Conservation (phyloP, 1,140 invertebrate genomes). For the Drosophila fuyamai region DNA sequence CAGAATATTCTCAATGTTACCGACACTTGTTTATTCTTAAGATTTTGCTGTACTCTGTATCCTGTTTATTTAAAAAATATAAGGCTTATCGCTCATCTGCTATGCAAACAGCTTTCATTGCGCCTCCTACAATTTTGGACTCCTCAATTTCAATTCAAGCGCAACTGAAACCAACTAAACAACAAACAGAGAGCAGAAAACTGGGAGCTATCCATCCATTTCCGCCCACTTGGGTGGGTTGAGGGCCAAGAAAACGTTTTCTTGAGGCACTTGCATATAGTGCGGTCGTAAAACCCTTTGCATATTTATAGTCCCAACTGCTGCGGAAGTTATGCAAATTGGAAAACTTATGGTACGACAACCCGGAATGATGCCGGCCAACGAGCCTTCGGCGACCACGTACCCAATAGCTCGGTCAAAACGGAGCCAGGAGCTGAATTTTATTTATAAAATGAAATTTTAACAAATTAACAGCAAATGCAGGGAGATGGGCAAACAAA, state of each 20-base stretch:
- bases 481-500: constrained; percentile 56
- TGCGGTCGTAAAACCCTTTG: constrained; percentile 51
- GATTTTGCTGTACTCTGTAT: background rate
- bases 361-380: constrained; percentile 3
- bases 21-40: no score
- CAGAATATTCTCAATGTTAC: no score
- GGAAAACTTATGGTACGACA: constrained; percentile 67
- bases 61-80: constrained; percentile 1
- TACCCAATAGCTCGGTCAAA: constrained; percentile 23
- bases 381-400: constrained; percentile 20
- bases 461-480: constrained; percentile 81
- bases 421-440: constrained; percentile 48
- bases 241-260: constrained; percentile 22
- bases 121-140: constrained; percentile 21
- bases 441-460: constrained; percentile 80
- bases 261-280: constrained; percentile 44
- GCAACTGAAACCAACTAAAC: constrained; percentile 45
- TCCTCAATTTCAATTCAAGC: constrained; percentile 49
- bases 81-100: constrained; percentile 20
- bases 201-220: constrained; percentile 22
- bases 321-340: constrained; percentile 75
- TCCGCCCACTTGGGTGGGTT: background rate
- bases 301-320: constrained; percentile 73
- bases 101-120: constrained; percentile 39
- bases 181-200: constrained; percentile 31